phyloP scores from a whole-genome alignment of 2,797 vertebrate genomes.

The Coregonus ussuriensis region DNA sequence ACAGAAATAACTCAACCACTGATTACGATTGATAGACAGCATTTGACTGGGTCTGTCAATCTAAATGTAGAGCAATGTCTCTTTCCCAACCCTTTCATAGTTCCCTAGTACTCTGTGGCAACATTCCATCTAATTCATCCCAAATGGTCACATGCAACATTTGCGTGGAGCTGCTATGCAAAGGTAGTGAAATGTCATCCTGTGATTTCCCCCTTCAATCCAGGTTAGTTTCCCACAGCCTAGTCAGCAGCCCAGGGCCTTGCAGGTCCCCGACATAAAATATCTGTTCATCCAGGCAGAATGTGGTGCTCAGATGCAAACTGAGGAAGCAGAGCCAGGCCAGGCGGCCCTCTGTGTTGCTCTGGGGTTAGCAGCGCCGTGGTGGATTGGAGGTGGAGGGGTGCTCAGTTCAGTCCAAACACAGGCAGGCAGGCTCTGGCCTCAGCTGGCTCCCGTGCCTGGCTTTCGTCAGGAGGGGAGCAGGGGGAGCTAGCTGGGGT shows the following conservation, averaged over 20 bases:
- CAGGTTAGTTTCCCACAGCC: constrained; percentile 12
- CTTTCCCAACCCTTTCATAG: too few species aligned
- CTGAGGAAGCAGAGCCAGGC: constrained; percentile 45
- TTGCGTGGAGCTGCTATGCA: constrained; percentile 21
- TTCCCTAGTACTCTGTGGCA: too few species aligned
- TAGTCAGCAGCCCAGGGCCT: constrained; percentile 12
- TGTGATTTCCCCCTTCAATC: neutral
- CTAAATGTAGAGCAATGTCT: neutral
- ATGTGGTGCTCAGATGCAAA: too few species aligned
- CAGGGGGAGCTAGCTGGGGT: constrained; percentile 23
- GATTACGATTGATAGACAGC: constrained; percentile 15
- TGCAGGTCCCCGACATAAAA: constrained; percentile 33
- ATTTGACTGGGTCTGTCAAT: neutral
- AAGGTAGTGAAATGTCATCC: constrained; percentile 32
- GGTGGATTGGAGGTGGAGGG: too few species aligned
- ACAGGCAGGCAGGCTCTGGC: constrained; percentile 46
- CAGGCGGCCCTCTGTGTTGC: constrained; percentile 41
- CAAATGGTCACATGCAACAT: constrained; percentile 27
- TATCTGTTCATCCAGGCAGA: constrained; percentile 43
- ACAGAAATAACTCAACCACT: constrained; percentile 12
- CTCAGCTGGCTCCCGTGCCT: constrained; percentile 56
- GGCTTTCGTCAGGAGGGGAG: constrained; percentile 60
- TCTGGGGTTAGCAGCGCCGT: constrained; percentile 14
- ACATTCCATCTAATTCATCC: constrained; percentile 20
- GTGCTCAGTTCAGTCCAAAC: constrained; percentile 64